Evolutionary conservation across 2,888 invertebrate species (phyloP).

Genomic region (Lasioglossum vierecki): DNA sequence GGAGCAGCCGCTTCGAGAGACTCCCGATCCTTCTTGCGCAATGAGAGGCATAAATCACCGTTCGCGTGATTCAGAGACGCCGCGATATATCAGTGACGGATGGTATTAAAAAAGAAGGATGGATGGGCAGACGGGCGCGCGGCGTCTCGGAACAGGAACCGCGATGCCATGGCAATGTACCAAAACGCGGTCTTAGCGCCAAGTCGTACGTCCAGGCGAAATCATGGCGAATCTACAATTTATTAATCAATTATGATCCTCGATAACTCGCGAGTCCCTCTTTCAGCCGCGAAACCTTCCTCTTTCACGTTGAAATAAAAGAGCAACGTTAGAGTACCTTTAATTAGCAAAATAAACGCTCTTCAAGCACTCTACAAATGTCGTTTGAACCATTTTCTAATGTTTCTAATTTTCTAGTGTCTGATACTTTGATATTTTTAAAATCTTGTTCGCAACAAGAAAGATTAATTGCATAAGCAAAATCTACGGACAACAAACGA

Average conservation of each 20-base stretch:
- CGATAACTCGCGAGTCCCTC: background rate
- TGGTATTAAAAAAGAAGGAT: constrained; percentile 35
- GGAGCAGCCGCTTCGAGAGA: constrained; percentile 38
- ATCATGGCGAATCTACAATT: constrained; percentile 1
- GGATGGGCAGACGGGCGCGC: background rate
- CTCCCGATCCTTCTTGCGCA: constrained; percentile 44
- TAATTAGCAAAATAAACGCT: background rate
- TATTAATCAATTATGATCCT: constrained; percentile 1
- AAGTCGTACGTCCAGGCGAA: constrained; percentile 29
- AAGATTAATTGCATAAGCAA: background rate
- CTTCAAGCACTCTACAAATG: background rate
- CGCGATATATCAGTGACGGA: constrained; percentile 56
- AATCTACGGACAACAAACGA: background rate
- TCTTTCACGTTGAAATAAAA: background rate
- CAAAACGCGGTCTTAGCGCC: constrained; percentile 45
- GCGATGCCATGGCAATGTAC: constrained; percentile 49
- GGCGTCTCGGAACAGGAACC: constrained; percentile 16
- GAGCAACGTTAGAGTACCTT: background rate
- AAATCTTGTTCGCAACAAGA: background rate
- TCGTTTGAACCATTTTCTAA: background rate
- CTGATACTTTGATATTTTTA: too few relatives aligned
- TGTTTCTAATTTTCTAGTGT: too few relatives aligned
- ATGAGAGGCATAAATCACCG: constrained; percentile 53
- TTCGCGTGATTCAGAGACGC: constrained; percentile 51
- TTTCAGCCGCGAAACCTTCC: background rate